These are phyloP conservation scores for Brachylomia viminalis DNA, from an alignment of 2,888 invertebrate species.

Conservation along the genomic window DNA sequence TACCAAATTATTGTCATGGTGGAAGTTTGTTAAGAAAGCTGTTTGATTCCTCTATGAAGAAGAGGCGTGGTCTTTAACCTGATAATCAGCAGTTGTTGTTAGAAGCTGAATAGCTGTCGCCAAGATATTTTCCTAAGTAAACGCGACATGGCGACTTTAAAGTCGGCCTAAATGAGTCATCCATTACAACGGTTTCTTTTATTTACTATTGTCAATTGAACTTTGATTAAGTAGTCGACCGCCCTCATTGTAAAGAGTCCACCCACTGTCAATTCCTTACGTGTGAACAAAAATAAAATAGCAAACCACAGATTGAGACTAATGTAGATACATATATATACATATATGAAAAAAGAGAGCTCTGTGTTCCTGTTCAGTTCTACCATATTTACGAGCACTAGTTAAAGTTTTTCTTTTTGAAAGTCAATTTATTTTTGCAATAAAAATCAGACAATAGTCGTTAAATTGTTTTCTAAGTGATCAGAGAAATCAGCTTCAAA, in stretches of 20 bases:
- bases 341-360: conserved; percentile 10
- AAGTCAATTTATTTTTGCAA: too few species aligned
- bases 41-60: not conserved
- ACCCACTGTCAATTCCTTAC: conserved; percentile 52
- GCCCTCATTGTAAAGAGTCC: conserved; percentile 51
- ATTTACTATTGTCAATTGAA: conserved; percentile 3
- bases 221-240: conserved; percentile 31
- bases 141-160: not conserved
- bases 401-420: too few species aligned
- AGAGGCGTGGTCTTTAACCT: not conserved
- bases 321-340: too few species aligned
- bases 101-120: not conserved
- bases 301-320: conserved; percentile 37
- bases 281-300: conserved; percentile 61
- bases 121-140: not conserved
- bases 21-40: not conserved
- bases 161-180: not conserved
- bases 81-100: too few species aligned
- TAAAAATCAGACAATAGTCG: too few species aligned
- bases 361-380: conserved; percentile 26
- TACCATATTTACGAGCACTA: not conserved
- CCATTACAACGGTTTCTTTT: not conserved
- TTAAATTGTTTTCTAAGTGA: too few species aligned
- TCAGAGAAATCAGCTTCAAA: too few species aligned
- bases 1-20: too few species aligned